Evolutionary conservation across 2,797 vertebrate species (phyloP), one percentile per base, ranked within the genome.

Genomic region (Orientallactaga sibirica): DNA sequence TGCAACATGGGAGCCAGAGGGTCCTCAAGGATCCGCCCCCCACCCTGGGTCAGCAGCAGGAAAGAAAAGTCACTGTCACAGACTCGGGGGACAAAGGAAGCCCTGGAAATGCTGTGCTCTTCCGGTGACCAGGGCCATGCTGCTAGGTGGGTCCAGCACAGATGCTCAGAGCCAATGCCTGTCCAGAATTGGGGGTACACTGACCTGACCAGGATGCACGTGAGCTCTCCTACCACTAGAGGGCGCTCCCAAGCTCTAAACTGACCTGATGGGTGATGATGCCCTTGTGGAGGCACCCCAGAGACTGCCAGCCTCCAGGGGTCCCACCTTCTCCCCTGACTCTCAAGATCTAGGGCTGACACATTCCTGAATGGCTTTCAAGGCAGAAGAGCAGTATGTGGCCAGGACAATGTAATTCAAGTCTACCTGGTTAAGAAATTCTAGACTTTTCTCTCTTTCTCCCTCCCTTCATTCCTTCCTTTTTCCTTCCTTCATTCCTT

Each of bases 211-310:
- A 0, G 0, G 68, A 61, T 24, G 25, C 33, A 4, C 6, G 14
- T 16, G 29, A 55, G 29, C 18, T n/a, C 74, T 75, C 3, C 29
- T 2, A 66, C 85, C 96, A 93, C 84, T 68, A 96, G 97, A 90
- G 93, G 94, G 95, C 29, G 3, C 62, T 10, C 77, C 14, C 16
- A 4, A 64, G 25, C n/a, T 12, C 37, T 2, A 8, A 66, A 24
- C 37, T 12, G 0, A 7, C 33, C 1, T 12, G 55, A 37, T 37
- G 27, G 74, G 55, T 3, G 1, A 5, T 2, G 29, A 2, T 15
- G 55, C 3, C 14, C 52, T 1, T 0, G 9, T 7, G 1, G 16
- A 67, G 6, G 0, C 0, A 3, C 18, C 19, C 12, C 41, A 20
- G 74, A 1, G 73, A 71, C n/a, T 20, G 2, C 29, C 61, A 14